Conservation (phyloP, 2,797 vertebrate genomes). For the Peromyscus attwateri region DNA sequence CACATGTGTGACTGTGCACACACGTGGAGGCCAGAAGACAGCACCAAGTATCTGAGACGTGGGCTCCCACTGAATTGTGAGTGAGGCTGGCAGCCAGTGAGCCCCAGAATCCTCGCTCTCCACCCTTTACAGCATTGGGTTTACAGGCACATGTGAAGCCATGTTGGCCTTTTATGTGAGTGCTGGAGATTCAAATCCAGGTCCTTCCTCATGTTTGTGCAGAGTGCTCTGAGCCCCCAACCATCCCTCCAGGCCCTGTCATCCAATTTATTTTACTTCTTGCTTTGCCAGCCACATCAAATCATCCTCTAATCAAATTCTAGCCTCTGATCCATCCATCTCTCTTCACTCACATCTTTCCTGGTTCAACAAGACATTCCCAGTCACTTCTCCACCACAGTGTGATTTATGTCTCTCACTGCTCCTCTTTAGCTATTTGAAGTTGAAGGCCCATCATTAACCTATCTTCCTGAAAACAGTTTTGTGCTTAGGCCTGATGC, state of each 20-base stretch:
- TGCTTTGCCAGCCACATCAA: background rate
- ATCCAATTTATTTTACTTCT: background rate
- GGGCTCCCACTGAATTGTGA: background rate
- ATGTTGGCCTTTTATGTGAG: background rate
- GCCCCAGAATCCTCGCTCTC: background rate
- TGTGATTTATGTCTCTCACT: background rate
- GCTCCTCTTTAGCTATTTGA: background rate
- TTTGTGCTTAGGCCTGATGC: background rate
- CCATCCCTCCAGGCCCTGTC: background rate
- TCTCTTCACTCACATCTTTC: background rate
- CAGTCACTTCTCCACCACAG: rapidly evolving
- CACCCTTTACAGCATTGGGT: background rate
- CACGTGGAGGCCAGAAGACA: background rate
- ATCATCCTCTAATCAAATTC: background rate
- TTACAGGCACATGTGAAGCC: background rate
- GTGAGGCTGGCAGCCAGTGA: background rate
- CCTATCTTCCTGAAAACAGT: background rate
- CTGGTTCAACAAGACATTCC: background rate
- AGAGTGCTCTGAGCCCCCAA: no score
- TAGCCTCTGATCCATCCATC: background rate
- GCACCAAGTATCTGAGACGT: background rate
- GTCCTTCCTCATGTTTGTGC: background rate
- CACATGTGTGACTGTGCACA: background rate
- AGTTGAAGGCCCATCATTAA: background rate
- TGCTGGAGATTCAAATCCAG: background rate